Evolutionary conservation across 2,797 vertebrate species (phyloP).

Genomic region (Manis javanica): DNA sequence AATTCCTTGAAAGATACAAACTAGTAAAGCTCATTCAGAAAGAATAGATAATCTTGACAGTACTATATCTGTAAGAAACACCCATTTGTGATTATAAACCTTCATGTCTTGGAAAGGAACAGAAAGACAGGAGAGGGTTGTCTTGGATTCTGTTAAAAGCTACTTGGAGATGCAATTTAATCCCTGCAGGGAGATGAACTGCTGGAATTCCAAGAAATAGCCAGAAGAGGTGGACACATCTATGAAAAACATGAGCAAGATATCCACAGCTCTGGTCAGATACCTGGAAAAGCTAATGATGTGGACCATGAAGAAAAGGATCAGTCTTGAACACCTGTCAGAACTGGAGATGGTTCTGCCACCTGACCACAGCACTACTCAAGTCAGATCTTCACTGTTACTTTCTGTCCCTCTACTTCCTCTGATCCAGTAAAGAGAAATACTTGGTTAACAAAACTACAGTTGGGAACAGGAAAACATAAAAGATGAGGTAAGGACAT

Average conservation of each 20-base stretch:
- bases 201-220: background rate
- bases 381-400: background rate
- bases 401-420: background rate
- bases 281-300: background rate
- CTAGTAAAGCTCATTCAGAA: background rate
- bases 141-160: background rate
- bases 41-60: background rate
- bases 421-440: background rate
- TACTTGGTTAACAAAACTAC: background rate
- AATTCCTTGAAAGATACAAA: background rate
- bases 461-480: background rate
- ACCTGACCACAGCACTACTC: background rate
- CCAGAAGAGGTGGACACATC: background rate
- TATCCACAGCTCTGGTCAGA: background rate
- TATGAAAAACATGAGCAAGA: background rate
- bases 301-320: background rate
- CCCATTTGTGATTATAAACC: background rate
- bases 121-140: background rate
- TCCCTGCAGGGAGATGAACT: background rate
- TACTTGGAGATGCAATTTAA: background rate
- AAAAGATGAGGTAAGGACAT: background rate
- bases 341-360: background rate
- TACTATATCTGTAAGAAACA: background rate
- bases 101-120: background rate
- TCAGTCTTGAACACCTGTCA: background rate